phyloP scores from a whole-genome alignment of 2,113 vertebrate genomes.

The Baryphthengus martii region DNA sequence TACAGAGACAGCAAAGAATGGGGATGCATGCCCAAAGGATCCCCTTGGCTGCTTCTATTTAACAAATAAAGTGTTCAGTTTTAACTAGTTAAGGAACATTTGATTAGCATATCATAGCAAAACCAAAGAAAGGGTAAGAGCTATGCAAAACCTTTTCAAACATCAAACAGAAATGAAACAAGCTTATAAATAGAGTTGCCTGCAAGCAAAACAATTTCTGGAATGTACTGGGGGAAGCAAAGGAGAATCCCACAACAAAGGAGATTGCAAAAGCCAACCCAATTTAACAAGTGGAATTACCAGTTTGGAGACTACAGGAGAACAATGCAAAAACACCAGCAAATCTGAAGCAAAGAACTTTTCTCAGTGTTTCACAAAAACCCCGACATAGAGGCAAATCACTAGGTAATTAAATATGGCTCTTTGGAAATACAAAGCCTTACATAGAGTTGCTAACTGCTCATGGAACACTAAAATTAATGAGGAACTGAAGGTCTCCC shows the following conservation, averaged over 20 bases:
- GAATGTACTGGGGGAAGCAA: conserved; percentile 43
- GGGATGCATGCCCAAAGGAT: neutral
- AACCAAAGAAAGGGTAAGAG: conserved; percentile 29
- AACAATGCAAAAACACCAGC: neutral
- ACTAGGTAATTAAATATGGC: neutral
- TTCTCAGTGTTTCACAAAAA: conserved; percentile 10
- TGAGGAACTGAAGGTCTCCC: neutral
- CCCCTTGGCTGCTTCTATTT: neutral
- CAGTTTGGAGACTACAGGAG: conserved; percentile 7
- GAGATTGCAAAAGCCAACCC: conserved; percentile 22
- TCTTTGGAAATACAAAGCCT: neutral
- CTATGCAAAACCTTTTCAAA: conserved; percentile 29
- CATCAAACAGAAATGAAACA: conserved; percentile 35
- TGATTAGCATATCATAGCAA: neutral
- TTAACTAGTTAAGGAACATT: neutral
- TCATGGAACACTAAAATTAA: neutral
- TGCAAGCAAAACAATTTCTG: conserved; percentile 51
- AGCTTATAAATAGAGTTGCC: conserved; percentile 31
- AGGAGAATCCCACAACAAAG: conserved; percentile 62
- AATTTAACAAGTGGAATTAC: conserved; percentile 54
- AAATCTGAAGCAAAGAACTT: conserved; percentile 13
- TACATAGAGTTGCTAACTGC: neutral
- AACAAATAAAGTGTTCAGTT: neutral
- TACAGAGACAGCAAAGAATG: neutral
- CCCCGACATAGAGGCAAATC: neutral